Percentiles rank a stretch among this genome's conserved stretches.
phyloP scores from a whole-genome alignment of 2,888 invertebrate species.

The Harmothoe impar region DNA sequence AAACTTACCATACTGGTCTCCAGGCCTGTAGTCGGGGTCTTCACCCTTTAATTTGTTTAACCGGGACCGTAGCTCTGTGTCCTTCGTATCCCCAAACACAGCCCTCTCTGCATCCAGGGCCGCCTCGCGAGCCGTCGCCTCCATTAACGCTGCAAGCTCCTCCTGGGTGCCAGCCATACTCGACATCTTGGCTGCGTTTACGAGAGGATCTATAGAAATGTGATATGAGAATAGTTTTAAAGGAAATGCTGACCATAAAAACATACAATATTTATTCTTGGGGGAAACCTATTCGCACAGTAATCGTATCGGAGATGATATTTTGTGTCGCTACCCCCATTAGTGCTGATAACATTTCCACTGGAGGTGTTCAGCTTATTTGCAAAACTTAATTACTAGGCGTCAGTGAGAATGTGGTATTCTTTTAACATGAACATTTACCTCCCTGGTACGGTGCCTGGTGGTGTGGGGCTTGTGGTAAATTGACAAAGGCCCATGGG shows the following conservation, averaged over 20 bases:
- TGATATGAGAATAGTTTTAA: neutral
- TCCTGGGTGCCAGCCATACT: conserved; percentile 63
- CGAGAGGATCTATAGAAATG: neutral
- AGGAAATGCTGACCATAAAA: neutral
- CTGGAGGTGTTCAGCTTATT: too few species aligned
- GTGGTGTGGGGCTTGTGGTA: too few species aligned
- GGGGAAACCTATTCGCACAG: neutral
- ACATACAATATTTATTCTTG: neutral
- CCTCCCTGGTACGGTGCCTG: too few species aligned
- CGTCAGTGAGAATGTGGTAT: too few species aligned
- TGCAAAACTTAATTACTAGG: too few species aligned
- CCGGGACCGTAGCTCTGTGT: conserved; percentile 78
- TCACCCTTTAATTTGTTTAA: conserved; percentile 74
- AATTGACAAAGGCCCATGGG: too few species aligned
- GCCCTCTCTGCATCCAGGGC: conserved; percentile 79
- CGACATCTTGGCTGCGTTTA: neutral
- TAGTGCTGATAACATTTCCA: too few species aligned
- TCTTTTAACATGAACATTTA: too few species aligned
- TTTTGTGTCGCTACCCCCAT: too few species aligned
- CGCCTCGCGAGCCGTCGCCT: conserved; percentile 75
- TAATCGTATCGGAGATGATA: too few species aligned
- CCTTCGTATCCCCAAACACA: conserved; percentile 76
- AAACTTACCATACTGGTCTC: neutral
- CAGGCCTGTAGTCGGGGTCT: neutral
- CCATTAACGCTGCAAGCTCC: conserved; percentile 76